Conservation (phyloP, 2,888 invertebrate genomes). For the Formica aserva region DNA sequence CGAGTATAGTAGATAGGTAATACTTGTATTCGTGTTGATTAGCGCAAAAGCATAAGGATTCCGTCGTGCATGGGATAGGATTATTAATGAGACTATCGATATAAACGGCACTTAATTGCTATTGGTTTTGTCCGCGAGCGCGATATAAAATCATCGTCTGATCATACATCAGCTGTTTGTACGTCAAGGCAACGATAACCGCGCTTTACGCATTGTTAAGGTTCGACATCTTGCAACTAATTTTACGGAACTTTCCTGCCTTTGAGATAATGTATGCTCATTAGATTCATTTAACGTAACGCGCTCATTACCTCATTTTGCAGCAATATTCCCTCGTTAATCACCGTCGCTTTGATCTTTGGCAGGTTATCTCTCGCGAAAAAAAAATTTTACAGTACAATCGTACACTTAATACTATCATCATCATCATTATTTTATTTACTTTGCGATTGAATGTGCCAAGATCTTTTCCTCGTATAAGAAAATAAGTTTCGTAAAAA, state of each 20-base stretch:
- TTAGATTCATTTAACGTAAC: slow-evolving; percentile 36
- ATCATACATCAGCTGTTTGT: slow-evolving; percentile 36
- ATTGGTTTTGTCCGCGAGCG: slow-evolving; percentile 45
- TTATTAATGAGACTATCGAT: slow-evolving; percentile 54
- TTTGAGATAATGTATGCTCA: slow-evolving; percentile 30
- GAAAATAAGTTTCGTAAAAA: not conserved
- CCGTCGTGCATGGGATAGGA: slow-evolving; percentile 32
- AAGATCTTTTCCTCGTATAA: not conserved
- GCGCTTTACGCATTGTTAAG: not conserved
- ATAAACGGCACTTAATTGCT: slow-evolving; percentile 52
- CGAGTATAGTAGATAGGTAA: not conserved
- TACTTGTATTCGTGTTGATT: slow-evolving; percentile 38
- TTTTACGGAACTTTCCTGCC: slow-evolving; percentile 20
- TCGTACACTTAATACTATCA: not conserved
- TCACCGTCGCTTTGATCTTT: not conserved
- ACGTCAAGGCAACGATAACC: slow-evolving; percentile 40
- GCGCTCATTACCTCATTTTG: slow-evolving; percentile 29
- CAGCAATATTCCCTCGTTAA: slow-evolving; percentile 24
- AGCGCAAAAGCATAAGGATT: slow-evolving; percentile 42
- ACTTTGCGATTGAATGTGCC: not conserved
- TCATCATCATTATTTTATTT: not conserved
- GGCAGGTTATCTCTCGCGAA: not conserved
- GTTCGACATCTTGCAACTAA: slow-evolving; percentile 18
- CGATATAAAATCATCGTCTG: slow-evolving; percentile 35
- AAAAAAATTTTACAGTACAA: not conserved